Base-by-base conservation (phyloP, 53 echinoderm and acorn worm genomes). In the Holothuria leucospilota region DNA sequence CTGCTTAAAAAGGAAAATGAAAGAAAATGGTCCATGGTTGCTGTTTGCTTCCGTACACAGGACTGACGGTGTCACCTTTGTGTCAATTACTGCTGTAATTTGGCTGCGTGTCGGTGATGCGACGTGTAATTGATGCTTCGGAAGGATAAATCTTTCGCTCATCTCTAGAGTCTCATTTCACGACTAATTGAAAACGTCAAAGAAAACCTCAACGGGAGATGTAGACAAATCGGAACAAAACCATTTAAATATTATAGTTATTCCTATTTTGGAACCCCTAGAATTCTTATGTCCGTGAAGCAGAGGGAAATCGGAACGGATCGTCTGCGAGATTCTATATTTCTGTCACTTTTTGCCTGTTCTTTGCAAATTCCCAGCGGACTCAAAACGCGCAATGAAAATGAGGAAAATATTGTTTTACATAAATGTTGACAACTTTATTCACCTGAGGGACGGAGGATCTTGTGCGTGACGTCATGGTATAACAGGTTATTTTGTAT, bases 141-240 rank as follows among this genome's bases (percentile, higher is more conserved):
- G 56, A 56, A 56, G 18, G 18, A 56, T 56, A 56, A 56, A 56
- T 56, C 56, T 56, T 56, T 56, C 56, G 16, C 15, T 56, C 56
- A 56, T 51, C 75, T 27, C 75, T 23, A n/a, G 51, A 75, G 75
- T 25, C 75, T 75, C 75, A 75, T 75, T 75, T 75, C 75, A 75
- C 75, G 75, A 75, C 75, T 75, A 75, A 75, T 75, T 75, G 75
- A 46, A 75, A 75, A 75, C 75, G 75, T 75, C 75, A 75, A 75
- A 20, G n/a, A 68, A 49, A 75, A 51, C 46, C 52, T 75, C 75
- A 75, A 23, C 75, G 16, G 27, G 12, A 51, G 75, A 75, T 52
- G 40, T 26, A 28, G 68, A 68, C 52, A 25, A 26, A 53, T 51
- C 52, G 75, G 75, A 75, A 27, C 51, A 23, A 75, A 75, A 51